Base-by-base conservation (phyloP, 1,140 invertebrate genomes). In the Hermetia illucens region DNA sequence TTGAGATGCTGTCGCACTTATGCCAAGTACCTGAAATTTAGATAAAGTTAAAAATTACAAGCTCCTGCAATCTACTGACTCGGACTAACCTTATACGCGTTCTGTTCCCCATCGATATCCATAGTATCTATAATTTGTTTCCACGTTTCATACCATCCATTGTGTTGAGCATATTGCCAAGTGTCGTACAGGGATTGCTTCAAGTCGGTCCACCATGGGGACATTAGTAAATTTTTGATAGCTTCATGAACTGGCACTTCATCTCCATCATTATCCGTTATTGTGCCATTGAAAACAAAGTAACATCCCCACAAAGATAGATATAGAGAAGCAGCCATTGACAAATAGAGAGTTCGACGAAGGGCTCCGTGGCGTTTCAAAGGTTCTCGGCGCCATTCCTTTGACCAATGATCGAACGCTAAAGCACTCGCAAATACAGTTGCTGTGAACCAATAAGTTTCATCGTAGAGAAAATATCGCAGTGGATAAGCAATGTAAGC, bases 31-130 rank as follows among this genome's bases (percentile, higher is more conserved):
- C 81, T 83, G 47, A 22, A 45, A 37, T 9, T 32, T 43, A 10
- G 21, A 18, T 21, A 25, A 31, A 39, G 40, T 40, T 18, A 39
- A n/a, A 34, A 39, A 21, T 20, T 34, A 39, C 34, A 42, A 18
- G 36, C 36, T 36, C 30, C 25, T 25, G 24, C 6, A 8, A 25
- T 6, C 24, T 25, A 25, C 32, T 19, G 2, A 38, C 27, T 31
- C 4, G 12, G 29, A 39, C 46, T 45, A 50, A 89, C 83, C 67
- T 79, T 87, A 45, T 84, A 85, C 6, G 91, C 86, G 63, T 93
- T 89, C 36, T 79, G 73, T 62, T 93, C 89, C 1, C 89, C 90
- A 50, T 81, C 72, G 4, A 87, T 83, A 68, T 96, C 92, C 8
- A 79, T 76, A 16, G 86, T 68, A 42, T 88, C 79, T 9, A 91